Percentiles rank a stretch among this genome's conserved stretches.
Conservation (phyloP, 1,140 invertebrate species). For the Wasmannia auropunctata region DNA sequence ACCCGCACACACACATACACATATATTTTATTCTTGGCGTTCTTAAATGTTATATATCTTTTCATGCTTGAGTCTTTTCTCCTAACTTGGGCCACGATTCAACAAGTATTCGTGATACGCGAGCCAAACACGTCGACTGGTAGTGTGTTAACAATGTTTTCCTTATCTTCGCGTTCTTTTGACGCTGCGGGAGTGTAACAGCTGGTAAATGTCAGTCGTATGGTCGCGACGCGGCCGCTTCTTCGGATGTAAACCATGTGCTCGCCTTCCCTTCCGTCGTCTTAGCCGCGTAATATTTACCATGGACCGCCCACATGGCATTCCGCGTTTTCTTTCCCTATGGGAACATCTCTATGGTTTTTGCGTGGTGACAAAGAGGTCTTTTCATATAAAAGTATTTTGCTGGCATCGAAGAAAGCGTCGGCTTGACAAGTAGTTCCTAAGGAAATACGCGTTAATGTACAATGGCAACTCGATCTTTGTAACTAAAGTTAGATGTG, state of each 20-base stretch:
- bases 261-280: background rate
- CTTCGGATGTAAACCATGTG: conserved; percentile 40
- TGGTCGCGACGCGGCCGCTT: background rate
- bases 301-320: background rate
- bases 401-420: background rate
- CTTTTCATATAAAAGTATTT: conserved; percentile 6
- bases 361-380: background rate
- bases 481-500: background rate
- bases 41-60: background rate
- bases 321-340: background rate
- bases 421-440: conserved; percentile 1
- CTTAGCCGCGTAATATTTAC: conserved; percentile 35
- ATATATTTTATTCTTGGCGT: background rate
- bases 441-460: background rate
- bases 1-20: background rate
- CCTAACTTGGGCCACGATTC: background rate
- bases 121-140: background rate
- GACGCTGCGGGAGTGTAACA: conserved; percentile 2
- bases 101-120: background rate
- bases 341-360: background rate
- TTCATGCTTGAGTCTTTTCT: background rate
- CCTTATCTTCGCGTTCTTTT: conserved; percentile 30
- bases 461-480: background rate
- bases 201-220: conserved; percentile 44
- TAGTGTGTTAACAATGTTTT: conserved; percentile 37